Base-by-base conservation (phyloP, 2,888 invertebrate genomes). In the Oxycera nigricornis region DNA sequence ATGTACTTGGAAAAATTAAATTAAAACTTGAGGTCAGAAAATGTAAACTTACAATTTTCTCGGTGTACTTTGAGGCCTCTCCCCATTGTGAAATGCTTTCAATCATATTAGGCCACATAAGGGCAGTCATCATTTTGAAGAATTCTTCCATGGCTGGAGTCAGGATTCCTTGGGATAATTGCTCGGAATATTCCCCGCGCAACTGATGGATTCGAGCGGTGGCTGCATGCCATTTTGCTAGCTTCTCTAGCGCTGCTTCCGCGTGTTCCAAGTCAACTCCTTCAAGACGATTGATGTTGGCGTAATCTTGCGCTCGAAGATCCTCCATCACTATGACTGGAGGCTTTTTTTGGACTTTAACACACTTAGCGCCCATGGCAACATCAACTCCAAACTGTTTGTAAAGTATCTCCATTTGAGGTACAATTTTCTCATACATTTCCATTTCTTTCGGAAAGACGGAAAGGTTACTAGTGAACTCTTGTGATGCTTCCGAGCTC, bases 41-140 rank as follows among this genome's bases (percentile, higher is more conserved):
- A n/a, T n/a, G n/a, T n/a, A 20, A 9, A 24, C 73, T 61, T 46
- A 82, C 83, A 77, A 82, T 28, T 75, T 79, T 80, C 2, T 79
- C 79, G 1, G 77, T 76, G 65, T 80, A 82, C 2, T 68, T 74
- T 2, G 80, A 77, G 46, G 79, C 77, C 0, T 75, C 79, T 0
- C 78, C 73, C 61, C 61, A 62, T 14, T 20, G 1, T 7, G 4
- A 30, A 6, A 73, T 30, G 14, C 50, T 22, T 26, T 62, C 50
- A 9, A 26, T 9, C n/a, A 73, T 17, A 11, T 50, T 11, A 17
- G 39, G 46, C 73, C 50, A 50, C 17, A 30, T 52, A 3, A 41
- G 4, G 6, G 3, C 52, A n/a, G 20, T 1, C 46, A 68, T 46
- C 11, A 1, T n/a, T 70, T 70, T 9, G n/a, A 52, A 28, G 55